phyloP scores from a whole-genome alignment of 2,113 vertebrate species.

The Manacus vitellinus region DNA sequence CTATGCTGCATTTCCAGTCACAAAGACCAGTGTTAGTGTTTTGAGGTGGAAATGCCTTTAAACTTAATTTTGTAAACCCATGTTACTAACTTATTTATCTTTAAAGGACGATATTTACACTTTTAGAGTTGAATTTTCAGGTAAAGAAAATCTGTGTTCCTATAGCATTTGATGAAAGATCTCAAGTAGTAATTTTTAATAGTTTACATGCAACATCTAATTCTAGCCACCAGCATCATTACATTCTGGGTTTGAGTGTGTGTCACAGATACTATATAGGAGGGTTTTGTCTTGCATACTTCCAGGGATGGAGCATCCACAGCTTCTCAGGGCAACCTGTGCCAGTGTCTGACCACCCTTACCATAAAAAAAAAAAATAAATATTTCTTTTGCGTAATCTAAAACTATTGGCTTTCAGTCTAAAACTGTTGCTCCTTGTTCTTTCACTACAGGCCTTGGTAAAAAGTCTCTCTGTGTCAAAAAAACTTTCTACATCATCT shows the following conservation, averaged over 20 bases:
- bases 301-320: background rate
- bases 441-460: background rate
- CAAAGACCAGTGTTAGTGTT: background rate
- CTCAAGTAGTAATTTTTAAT: background rate
- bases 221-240: background rate
- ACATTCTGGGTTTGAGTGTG: background rate
- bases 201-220: background rate
- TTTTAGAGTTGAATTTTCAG: background rate
- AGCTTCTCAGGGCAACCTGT: background rate
- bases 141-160: background rate
- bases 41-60: background rate
- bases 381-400: background rate
- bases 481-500: background rate
- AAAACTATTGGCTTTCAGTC: background rate
- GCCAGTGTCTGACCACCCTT: background rate
- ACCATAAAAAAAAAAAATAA: rapidly evolving
- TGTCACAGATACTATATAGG: background rate
- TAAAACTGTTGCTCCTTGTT: background rate
- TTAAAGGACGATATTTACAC: background rate
- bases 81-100: background rate
- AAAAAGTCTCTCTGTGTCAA: background rate
- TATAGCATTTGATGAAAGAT: background rate
- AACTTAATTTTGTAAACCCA: background rate
- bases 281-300: background rate
- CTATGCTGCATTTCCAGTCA: background rate